Base-by-base conservation (phyloP, 2,797 vertebrate species). In the Catharus ustulatus region DNA sequence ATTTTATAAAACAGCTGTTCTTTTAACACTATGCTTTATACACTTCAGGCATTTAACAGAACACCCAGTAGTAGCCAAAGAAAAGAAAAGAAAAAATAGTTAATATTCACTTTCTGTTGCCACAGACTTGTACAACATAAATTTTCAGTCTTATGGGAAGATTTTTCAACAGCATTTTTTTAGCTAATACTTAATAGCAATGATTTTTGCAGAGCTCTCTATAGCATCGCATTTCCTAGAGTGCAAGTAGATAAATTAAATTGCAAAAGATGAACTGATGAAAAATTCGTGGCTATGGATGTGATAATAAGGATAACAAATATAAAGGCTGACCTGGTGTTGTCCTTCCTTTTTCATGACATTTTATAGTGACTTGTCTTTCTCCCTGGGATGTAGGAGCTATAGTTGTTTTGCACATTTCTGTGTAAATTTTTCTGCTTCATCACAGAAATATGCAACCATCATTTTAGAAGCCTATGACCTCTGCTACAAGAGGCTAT, bases 1-100 rank as follows among this genome's bases (percentile, higher is more conserved):
- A 86, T 77, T 94, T 93, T 66, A 86, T 75, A 82, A 92, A 94
- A 74, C 87, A 96, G 84, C 91, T 96, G 94, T 80, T 91, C 57
- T 94, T 94, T 89, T 74, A 91, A 49, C n/a, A 15, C 34, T 71
- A 13, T 62, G 26, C 49, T 93, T 89, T 80, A 84, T 81, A 85
- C 27, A 36, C 48, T 86, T 87, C 71, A 75, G 77, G 20, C 58
- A 59, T 89, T 94, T 90, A 82, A 84, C 40, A 93, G 84, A 94
- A 93, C 46, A 71, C 38, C 23, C 22, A 84, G 58, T 72, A 89
- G 83, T 68, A 66, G 91, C 90, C 93, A 96, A 97, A 91, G 48
- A 74, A 91, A 96, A 95, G 42, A 85, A 89, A 93, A 85, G 21
- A 87, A 94, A 96, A 92, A 81, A 68, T 23, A 86, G 43, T 66